Percentiles rank a stretch among this genome's conserved stretches.
phyloP scores from a whole-genome alignment of 2,888 invertebrate genomes.

The Mythimna albipuncta region DNA sequence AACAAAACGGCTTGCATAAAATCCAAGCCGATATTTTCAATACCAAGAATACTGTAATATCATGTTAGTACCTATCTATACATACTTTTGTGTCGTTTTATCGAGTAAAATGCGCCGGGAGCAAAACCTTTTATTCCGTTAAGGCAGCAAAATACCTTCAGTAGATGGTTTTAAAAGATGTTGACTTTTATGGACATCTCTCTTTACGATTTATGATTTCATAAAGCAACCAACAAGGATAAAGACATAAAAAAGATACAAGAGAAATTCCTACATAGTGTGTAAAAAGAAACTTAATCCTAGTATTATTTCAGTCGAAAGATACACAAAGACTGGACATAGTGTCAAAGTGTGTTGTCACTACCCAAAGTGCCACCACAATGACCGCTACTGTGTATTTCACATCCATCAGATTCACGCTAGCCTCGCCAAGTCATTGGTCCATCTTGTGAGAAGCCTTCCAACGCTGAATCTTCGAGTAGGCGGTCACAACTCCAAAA shows the following conservation, averaged over 20 bases:
- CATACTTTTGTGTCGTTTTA: conserved; percentile 38
- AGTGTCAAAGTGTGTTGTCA: too few relatives aligned
- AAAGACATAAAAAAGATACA: neutral
- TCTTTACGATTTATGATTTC: neutral
- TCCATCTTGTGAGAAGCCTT: too few relatives aligned
- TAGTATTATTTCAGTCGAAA: too few relatives aligned
- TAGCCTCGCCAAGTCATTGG: too few relatives aligned
- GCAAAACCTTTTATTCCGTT: conserved; percentile 13
- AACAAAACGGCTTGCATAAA: conserved; percentile 30
- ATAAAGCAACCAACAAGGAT: neutral
- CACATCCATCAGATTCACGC: too few relatives aligned
- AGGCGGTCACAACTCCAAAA: too few relatives aligned
- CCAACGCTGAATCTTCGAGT: too few relatives aligned
- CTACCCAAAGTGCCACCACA: too few relatives aligned
- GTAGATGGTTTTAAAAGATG: conserved; percentile 6
- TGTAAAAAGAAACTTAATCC: too few relatives aligned
- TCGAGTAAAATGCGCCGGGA: conserved; percentile 24
- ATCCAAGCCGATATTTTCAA: conserved; percentile 33
- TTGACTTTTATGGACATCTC: conserved; percentile 3
- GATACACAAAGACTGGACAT: too few relatives aligned
- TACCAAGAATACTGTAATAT: conserved; percentile 35
- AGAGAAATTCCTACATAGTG: too few relatives aligned
- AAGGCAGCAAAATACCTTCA: conserved; percentile 6
- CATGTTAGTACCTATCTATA: conserved; percentile 7
- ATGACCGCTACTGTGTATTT: too few relatives aligned